Base-by-base conservation (phyloP, 2,888 invertebrate species). In the Calameuta filiformis region DNA sequence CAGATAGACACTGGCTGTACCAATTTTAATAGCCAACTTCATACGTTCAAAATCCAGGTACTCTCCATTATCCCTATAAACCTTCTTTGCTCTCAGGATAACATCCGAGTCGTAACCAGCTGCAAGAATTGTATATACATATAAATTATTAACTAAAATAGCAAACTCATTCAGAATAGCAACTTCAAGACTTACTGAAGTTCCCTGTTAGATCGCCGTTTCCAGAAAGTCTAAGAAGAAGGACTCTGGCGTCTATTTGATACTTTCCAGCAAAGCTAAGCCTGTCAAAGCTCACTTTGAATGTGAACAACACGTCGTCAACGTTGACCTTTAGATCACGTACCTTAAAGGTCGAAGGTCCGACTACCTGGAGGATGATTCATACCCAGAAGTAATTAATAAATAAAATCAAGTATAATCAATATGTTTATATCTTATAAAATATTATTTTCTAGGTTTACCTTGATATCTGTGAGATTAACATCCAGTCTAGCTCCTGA, bases 101-200 rank as follows among this genome's bases (percentile, higher is more conserved):
- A 95, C 94, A 84, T 95, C 94, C 82, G 94, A 94, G 2, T 93
- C 93, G 86, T 95, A 95, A 86, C 94, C 93, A 85, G 93, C 95
- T 95, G 92, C 76, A 93, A 93, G 78, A 82, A 37, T 71, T 34
- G n/a, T 6, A 15, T 30, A 30, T 30, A 15, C 12, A 30, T 30
- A 71, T 11, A 34, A 12, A 35, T 71, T 33, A 15, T 34, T 11
- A 30, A 33, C 71, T 31, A 30, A 71, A 30, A 30, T 71, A 15
- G 15, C 23, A 4, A 23, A 30, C 23, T 23, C 30, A n/a, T 23
- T 31, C 71, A 9, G 31, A 33, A 4, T 23, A 12, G 11, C 56
- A 23, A 23, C 23, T 56, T 56, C 56, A 34, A 75, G 89, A 93
- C 95, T 94, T 90, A 95, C 95, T 94, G 86, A 95, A 95, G 76